Percentiles rank a stretch among this genome's conserved stretches.
phyloP scores from a whole-genome alignment of 2,797 vertebrate genomes.

The Lagorchestes hirsutus region DNA sequence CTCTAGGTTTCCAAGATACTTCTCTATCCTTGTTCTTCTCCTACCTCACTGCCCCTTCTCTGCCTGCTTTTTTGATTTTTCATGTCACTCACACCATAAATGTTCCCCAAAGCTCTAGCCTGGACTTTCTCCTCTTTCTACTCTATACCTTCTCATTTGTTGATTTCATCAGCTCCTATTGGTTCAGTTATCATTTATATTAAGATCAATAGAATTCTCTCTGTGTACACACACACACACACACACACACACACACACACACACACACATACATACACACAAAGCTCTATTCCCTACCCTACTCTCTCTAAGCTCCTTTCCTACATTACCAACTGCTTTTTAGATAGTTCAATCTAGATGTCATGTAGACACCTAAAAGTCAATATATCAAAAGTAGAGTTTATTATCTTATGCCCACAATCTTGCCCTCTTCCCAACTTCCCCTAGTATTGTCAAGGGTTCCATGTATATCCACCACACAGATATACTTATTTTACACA shows the following conservation, averaged over 20 bases:
- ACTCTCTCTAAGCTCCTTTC: neutral
- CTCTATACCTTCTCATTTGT: neutral
- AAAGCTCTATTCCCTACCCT: neutral
- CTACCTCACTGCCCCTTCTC: neutral
- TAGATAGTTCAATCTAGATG: neutral
- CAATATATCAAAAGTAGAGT: neutral
- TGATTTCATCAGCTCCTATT: neutral
- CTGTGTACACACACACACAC: no score
- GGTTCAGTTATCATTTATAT: neutral
- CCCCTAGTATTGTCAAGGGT: neutral
- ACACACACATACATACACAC: neutral
- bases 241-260: no score
- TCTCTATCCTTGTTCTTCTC: neutral
- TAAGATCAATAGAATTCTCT: neutral
- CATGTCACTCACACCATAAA: neutral
- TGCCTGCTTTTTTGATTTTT: neutral
- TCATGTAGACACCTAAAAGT: neutral
- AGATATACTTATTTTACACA: neutral
- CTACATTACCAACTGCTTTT: neutral
- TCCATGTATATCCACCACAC: neutral
- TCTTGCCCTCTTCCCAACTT: neutral
- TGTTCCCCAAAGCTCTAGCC: neutral
- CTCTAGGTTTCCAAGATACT: neutral
- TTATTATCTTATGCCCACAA: neutral
- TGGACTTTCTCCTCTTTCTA: neutral